Conservation (phyloP, 2,888 invertebrate genomes). For the Arge pagana region DNA sequence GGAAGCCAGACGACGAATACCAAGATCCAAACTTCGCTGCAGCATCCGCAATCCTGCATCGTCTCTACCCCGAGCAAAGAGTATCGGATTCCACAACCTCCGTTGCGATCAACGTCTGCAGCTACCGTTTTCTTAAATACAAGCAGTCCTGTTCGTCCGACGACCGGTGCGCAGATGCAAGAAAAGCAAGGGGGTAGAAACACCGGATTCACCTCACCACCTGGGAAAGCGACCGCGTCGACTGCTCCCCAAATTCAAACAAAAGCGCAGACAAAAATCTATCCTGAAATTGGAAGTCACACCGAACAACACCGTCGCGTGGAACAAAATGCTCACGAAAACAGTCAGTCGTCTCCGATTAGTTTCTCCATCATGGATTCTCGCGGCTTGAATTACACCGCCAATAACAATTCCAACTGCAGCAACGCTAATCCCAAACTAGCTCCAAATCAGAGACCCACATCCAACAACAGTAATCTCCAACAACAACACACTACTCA, state of each 20-base stretch:
- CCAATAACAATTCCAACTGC: slow-evolving; percentile 57
- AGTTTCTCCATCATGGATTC: slow-evolving; percentile 78
- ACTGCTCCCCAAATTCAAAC: slow-evolving; percentile 64
- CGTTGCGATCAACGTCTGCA: slow-evolving; percentile 55
- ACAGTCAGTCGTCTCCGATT: slow-evolving; percentile 73
- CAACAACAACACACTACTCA: slow-evolving; percentile 47
- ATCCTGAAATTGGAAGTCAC: slow-evolving; percentile 66
- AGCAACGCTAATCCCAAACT: slow-evolving; percentile 39
- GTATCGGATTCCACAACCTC: slow-evolving; percentile 66
- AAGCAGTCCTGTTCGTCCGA: slow-evolving; percentile 45
- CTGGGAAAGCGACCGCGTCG: slow-evolving; percentile 43
- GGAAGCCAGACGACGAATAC: slow-evolving; percentile 41
- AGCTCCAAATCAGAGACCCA: slow-evolving; percentile 39
- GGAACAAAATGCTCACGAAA: slow-evolving; percentile 64
- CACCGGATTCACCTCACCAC: slow-evolving; percentile 63
- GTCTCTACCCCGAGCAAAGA: slow-evolving; percentile 75
- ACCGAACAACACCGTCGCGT: slow-evolving; percentile 51
- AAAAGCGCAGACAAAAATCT: slow-evolving; percentile 78
- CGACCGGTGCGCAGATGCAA: slow-evolving; percentile 41
- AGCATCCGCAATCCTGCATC: slow-evolving; percentile 73
- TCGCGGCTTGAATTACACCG: slow-evolving; percentile 66
- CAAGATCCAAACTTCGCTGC: slow-evolving; percentile 58
- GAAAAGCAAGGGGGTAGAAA: slow-evolving; percentile 59
- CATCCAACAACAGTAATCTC: slow-evolving; percentile 37
- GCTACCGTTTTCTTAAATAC: slow-evolving; percentile 50